These are phyloP conservation scores for Arctocebus calabarensis DNA, from an alignment of 2,797 vertebrate species.

Conservation along the genomic window DNA sequence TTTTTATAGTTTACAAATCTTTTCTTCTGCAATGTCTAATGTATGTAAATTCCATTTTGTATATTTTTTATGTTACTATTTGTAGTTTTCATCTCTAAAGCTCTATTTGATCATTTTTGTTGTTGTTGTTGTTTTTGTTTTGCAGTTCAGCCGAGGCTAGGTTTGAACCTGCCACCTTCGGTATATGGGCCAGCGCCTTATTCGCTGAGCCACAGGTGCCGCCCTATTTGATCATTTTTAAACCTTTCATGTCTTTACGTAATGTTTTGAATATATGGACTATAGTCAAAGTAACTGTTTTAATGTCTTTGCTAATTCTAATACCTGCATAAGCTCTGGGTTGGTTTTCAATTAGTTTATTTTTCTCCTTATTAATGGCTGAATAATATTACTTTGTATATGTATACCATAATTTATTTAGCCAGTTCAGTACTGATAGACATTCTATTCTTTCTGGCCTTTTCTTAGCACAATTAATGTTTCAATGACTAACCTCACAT, in stretches of 20 bases:
- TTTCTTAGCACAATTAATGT: slow-evolving; percentile 46
- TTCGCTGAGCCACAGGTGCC: too few species aligned
- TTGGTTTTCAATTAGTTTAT: slow-evolving; percentile 43
- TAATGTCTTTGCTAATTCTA: slow-evolving; percentile 7
- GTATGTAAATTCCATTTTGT: neutral
- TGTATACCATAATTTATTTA: neutral
- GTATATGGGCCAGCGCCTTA: too few species aligned
- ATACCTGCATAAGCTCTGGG: neutral
- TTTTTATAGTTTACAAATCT: neutral
- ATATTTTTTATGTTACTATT: neutral
- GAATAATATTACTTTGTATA: neutral
- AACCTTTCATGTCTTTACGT: neutral
- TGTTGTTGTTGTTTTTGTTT: too few species aligned
- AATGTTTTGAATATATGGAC: neutral
- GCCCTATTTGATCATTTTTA: neutral
- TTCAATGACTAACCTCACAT: neutral
- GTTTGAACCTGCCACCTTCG: too few species aligned
- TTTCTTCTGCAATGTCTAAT: slow-evolving; percentile 1
- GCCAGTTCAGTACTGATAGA: neutral
- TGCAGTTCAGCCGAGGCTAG: too few species aligned
- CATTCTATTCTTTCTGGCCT: neutral
- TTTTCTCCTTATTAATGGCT: neutral
- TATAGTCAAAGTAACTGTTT: slow-evolving; percentile 1
- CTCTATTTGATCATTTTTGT: slow-evolving; percentile 9
- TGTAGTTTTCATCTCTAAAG: slow-evolving; percentile 12